A percentile compares a stretch with the other conserved stretches of the same genome.
Evolutionary conservation across 2,888 invertebrate species (phyloP).

Genomic region (Hypsopygia costalis): DNA sequence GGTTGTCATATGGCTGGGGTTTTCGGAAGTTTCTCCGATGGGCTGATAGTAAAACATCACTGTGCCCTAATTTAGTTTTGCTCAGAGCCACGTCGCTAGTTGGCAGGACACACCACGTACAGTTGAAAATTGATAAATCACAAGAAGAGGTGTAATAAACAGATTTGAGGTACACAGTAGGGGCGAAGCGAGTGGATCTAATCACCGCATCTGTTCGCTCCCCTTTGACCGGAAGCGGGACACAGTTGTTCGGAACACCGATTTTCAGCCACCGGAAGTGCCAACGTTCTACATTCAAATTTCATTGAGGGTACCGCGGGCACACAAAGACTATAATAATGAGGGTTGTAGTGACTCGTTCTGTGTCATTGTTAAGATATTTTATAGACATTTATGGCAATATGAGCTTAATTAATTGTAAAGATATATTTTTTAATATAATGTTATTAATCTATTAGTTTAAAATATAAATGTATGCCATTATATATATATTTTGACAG

Average conservation of each 20-base stretch:
- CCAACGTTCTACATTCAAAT: conserved; percentile 76
- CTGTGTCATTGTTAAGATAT: conserved; percentile 8
- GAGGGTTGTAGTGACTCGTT: conserved; percentile 43
- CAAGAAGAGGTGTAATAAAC: conserved; percentile 35
- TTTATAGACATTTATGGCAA: conserved; percentile 1
- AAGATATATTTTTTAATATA: neutral
- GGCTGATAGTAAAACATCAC: too few relatives aligned
- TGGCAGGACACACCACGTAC: too few relatives aligned
- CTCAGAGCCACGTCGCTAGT: too few relatives aligned
- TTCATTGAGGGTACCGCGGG: conserved; percentile 59
- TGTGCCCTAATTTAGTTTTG: too few relatives aligned
- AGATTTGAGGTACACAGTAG: conserved; percentile 46
- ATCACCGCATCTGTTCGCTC: conserved; percentile 74
- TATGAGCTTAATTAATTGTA: neutral
- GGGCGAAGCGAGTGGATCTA: conserved; percentile 64
- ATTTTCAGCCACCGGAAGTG: conserved; percentile 79
- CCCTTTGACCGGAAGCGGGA: conserved; percentile 75
- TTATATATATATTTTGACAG: too few relatives aligned
- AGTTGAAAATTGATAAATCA: neutral
- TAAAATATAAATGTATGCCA: too few relatives aligned
- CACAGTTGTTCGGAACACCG: conserved; percentile 75
- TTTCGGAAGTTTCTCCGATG: too few relatives aligned
- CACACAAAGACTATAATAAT: conserved; percentile 48
- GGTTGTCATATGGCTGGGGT: too few relatives aligned
- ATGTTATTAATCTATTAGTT: too few relatives aligned